phyloP scores from a whole-genome alignment of 2,888 invertebrate species.

The Hypercompe scribonia region DNA sequence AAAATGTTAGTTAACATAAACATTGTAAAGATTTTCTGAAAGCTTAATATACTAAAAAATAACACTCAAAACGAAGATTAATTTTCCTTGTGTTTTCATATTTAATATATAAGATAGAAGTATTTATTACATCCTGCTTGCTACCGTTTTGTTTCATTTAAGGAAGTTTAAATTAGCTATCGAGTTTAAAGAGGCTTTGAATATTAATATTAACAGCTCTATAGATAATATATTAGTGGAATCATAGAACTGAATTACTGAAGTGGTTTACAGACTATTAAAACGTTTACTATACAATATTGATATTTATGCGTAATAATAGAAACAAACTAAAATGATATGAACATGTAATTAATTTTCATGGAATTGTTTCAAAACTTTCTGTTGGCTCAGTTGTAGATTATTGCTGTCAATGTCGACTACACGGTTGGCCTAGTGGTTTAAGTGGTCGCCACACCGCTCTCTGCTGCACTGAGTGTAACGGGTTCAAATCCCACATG shows the following conservation, averaged over 20 bases:
- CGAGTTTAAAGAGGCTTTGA: neutral
- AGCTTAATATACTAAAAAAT: neutral
- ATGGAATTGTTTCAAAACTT: conserved; percentile 1
- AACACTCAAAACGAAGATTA: neutral
- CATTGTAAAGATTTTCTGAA: neutral
- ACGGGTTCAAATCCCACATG: too few relatives aligned
- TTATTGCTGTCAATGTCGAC: too few relatives aligned
- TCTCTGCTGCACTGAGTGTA: too few relatives aligned
- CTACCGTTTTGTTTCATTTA: neutral
- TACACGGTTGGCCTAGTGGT: too few relatives aligned
- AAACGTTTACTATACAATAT: conserved; percentile 81
- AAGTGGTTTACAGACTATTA: conserved; percentile 79
- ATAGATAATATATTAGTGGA: conserved; percentile 65
- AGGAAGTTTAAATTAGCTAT: neutral
- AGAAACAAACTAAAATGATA: conserved; percentile 59
- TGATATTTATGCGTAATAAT: conserved; percentile 41
- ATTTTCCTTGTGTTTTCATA: neutral
- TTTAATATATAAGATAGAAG: neutral
- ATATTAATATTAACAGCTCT: conserved; percentile 61
- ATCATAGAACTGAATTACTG: conserved; percentile 67
- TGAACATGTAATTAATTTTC: neutral
- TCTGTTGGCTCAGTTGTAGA: neutral
- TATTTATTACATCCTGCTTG: neutral
- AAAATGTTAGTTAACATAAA: too few relatives aligned
- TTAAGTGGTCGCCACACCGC: too few relatives aligned